Evolutionary conservation across 2,888 invertebrate genomes (phyloP), one percentile per base, ranked within the genome.

Genomic region (Agrochola lota): DNA sequence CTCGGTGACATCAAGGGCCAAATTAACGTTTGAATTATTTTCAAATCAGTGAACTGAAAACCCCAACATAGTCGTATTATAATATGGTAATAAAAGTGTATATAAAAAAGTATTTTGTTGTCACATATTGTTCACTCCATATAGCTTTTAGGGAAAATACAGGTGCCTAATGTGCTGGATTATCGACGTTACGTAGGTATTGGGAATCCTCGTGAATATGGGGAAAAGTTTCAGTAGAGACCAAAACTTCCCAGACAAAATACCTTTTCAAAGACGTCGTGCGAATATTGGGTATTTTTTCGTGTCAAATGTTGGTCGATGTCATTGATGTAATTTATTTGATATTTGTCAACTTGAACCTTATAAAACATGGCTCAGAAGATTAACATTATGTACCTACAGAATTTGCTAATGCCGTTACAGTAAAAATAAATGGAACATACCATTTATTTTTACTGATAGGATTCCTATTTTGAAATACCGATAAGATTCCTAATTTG

Each of bases 11-110:
- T 86, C 70, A 83, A 87, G 77, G 86, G 70, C 78, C 59, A 60
- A 78, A 87, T 85, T 82, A 87, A 74, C 84, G 85, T 80, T 71
- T 72, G 83, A 80, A 88, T 88, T 82, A 81, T 77, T 81, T 85
- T 79, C 88, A 78, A 83, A 40, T 74, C 89, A 90, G 64, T 90
- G 89, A 82, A 76, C 88, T 77, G 90, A 67, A 76, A 85, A 81
- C 74, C 77, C 74, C 62, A 68, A 81, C 79, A 84, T 62, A 80
- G 76, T 82, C 62, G 67, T 71, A 71, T 78, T 59, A 70, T 55
- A 76, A 63, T 73, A 73, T 20, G 68, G 62, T 74, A 78, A 78
- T 83, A 78, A 86, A 85, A 83, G 2, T 63, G n/a, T 71, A 68
- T 68, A 59, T 64, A 71, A 82, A 81, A 82, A 55, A n/a, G 60